A percentile compares a stretch with the other conserved stretches of the same genome.
Conservation (phyloP, 2,797 vertebrate genomes). For the Mormyrops attenuatus region DNA sequence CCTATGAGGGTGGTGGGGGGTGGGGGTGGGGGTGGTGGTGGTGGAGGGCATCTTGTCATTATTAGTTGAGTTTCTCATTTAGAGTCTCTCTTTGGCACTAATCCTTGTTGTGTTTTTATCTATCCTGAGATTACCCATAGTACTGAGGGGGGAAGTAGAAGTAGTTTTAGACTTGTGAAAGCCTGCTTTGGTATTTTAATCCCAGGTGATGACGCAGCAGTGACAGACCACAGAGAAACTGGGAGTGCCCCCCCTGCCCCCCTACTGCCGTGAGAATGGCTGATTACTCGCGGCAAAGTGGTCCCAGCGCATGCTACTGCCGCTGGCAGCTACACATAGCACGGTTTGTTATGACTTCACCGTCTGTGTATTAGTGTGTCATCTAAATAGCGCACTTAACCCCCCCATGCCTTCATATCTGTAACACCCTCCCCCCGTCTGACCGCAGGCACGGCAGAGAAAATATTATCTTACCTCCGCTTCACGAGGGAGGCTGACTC, state of each 20-base stretch:
- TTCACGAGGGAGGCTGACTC: not conserved
- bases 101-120: not conserved
- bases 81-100: not conserved
- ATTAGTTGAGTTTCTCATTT: not conserved
- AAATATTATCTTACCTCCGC: constrained; percentile 17
- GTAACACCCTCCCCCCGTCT: not conserved
- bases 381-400: not conserved
- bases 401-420: constrained; percentile 1
- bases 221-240: not conserved
- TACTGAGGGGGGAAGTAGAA: not conserved
- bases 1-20: not conserved
- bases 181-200: not conserved
- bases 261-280: not conserved
- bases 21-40: too few relatives aligned
- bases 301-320: not conserved
- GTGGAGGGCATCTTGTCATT: not conserved
- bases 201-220: not conserved
- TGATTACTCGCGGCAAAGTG: not conserved
- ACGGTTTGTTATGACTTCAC: not conserved
- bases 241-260: not conserved
- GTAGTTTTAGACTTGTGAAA: not conserved
- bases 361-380: constrained; percentile 1
- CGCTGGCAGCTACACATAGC: not conserved
- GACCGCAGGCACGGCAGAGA: constrained; percentile 13
- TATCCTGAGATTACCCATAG: not conserved